phyloP scores from a whole-genome alignment of 2,113 vertebrate genomes.

The Ameiurus melas region DNA sequence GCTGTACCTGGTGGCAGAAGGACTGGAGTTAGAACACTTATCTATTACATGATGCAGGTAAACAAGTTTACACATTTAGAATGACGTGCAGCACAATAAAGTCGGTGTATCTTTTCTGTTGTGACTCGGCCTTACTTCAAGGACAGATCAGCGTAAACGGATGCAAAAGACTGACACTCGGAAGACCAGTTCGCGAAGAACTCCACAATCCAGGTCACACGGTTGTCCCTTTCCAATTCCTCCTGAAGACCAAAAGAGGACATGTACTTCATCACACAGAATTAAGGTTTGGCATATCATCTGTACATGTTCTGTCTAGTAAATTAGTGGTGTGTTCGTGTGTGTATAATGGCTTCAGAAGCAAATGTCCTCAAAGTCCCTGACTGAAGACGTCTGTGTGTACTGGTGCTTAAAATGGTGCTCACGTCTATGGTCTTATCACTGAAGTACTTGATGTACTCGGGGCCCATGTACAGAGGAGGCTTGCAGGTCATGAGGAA shows the following conservation, averaged over 20 bases:
- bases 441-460: slow-evolving; percentile 95
- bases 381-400: neutral
- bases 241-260: slow-evolving; percentile 71
- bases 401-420: slow-evolving; percentile 34
- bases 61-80: neutral
- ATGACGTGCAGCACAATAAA: neutral
- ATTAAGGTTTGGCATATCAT: neutral
- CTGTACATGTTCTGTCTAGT: neutral
- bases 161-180: slow-evolving; percentile 94
- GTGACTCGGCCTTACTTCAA: slow-evolving; percentile 80
- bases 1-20: slow-evolving; percentile 78
- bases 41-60: neutral
- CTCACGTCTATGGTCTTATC: slow-evolving; percentile 94
- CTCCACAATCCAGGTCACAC: slow-evolving; percentile 90
- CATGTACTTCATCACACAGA: neutral
- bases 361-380: neutral
- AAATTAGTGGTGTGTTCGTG: neutral
- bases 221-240: slow-evolving; percentile 84
- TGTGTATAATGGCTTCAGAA: neutral
- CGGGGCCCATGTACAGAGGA: slow-evolving; percentile 92
- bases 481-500: slow-evolving; percentile 96
- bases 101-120: neutral
- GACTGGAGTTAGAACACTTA: neutral
- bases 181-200: slow-evolving; percentile 96
- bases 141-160: slow-evolving; percentile 90